phyloP scores from a whole-genome alignment of 2,113 vertebrate genomes.

The Actinemys pallida region DNA sequence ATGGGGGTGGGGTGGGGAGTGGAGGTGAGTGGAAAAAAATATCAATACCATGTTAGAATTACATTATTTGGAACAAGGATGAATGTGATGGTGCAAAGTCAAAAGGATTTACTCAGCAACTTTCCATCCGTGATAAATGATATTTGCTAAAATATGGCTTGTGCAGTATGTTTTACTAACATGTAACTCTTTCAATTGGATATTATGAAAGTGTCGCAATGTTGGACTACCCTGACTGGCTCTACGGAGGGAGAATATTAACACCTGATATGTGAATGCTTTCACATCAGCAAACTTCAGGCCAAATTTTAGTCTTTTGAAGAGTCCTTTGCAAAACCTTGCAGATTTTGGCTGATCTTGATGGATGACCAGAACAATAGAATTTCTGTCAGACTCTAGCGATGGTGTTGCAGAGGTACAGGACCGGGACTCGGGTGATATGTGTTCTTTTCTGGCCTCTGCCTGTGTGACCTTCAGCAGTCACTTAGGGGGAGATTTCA shows the following conservation, averaged over 20 bases:
- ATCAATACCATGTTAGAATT: slow-evolving; percentile 66
- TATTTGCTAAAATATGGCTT: slow-evolving; percentile 45
- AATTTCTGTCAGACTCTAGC: background rate
- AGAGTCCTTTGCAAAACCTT: background rate
- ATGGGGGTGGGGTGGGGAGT: background rate
- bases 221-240: slow-evolving; percentile 30
- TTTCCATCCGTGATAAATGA: slow-evolving; percentile 59
- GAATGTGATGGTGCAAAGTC: slow-evolving; percentile 64
- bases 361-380: background rate
- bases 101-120: slow-evolving; percentile 69
- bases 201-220: slow-evolving; percentile 32
- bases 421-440: background rate
- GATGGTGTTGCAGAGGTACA: background rate
- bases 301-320: background rate
- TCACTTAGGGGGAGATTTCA: background rate
- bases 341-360: background rate
- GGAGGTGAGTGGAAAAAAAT: background rate
- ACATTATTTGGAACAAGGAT: slow-evolving; percentile 70
- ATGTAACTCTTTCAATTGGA: slow-evolving; percentile 48
- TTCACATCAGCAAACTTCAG: background rate
- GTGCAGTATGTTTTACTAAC: slow-evolving; percentile 61
- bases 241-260: slow-evolving; percentile 6
- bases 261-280: background rate
- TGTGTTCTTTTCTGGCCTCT: background rate
- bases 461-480: background rate